Evolutionary conservation across 2,888 invertebrate species (phyloP).

Genomic region (Cryptocheilus praepositus): DNA sequence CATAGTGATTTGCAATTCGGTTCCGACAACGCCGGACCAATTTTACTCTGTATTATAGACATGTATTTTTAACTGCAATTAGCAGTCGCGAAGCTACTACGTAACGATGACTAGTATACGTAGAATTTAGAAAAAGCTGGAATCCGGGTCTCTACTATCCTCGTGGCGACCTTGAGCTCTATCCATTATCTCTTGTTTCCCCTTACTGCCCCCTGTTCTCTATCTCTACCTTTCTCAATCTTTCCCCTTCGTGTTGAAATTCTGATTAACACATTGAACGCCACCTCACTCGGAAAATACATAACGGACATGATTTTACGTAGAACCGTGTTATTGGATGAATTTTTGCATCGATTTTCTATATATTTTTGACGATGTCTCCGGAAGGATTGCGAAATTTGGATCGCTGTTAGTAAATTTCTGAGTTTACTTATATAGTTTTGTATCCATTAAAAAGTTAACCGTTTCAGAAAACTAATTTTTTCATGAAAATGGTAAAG

Average conservation of each 20-base stretch:
- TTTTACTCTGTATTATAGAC: conserved; percentile 6
- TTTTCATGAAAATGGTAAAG: too few species aligned
- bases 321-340: too few species aligned
- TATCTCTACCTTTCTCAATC: not conserved
- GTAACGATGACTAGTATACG: not conserved
- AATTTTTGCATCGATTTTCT: too few species aligned
- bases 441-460: too few species aligned
- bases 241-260: not conserved
- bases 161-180: not conserved
- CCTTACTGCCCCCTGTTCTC: not conserved
- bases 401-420: too few species aligned
- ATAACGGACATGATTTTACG: too few species aligned
- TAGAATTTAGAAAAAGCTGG: not conserved
- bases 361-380: too few species aligned
- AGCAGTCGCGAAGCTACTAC: not conserved
- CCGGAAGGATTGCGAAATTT: too few species aligned
- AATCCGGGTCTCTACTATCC: not conserved
- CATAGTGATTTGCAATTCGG: conserved; percentile 4
- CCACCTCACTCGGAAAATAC: too few species aligned
- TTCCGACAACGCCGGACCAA: not conserved
- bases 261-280: not conserved
- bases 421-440: too few species aligned
- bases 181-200: not conserved
- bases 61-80: conserved; percentile 10
- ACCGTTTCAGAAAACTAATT: too few species aligned